Evolutionary conservation across 37 sponge, comb jelly and placozoan genomes (phyloP), one percentile per base, ranked within the genome.

Genomic region (Aplysina aerophoba): DNA sequence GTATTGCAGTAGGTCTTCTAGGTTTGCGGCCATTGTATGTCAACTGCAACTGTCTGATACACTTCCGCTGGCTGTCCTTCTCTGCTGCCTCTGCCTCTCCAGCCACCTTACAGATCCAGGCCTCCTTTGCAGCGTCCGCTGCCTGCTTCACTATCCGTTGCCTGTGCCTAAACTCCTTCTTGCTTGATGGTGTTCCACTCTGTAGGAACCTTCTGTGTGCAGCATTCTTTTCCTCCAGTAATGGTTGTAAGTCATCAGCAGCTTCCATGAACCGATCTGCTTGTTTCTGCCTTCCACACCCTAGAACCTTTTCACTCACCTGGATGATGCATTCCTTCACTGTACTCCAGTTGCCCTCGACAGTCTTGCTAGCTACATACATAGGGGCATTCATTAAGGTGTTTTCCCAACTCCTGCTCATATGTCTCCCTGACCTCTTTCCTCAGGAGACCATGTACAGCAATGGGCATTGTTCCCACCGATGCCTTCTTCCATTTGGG

Each of bases 31-130:
- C 85, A 27, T 30, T 74, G 36, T 84, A 58, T 3, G 31, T 74
- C 55, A 25, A 25, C 85, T 84, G n/a, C n/a, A n/a, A n/a, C n/a
- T n/a, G n/a, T n/a, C n/a, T n/a, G n/a, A n/a, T n/a, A n/a, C n/a
- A n/a, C 63, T 63, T 81, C 39, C 57, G 71, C 74, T 69, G 60
- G 20, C 85, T 74, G 72, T 84, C 85, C 74, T 84, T 84, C 12
- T 30, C 62, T 72, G 85, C 85, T 50, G 55, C 74, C 25, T 84
- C 85, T 58, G 20, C 44, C 24, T 75, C 66, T 34, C 24, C 35
- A 16, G 78, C 78, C 78, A 75, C 78, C 17, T 44, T 16, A 15
- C 41, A 37, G 15, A 75, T 25, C 20, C 78, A 75, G 15, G 20
- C 54, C 78, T 75, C 78, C 24, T 75, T 75, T 16, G 20, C 78